Evolutionary conservation across 2,797 vertebrate genomes (phyloP), one percentile per base, ranked within the genome.

Genomic region (Sitta carolinensis): DNA sequence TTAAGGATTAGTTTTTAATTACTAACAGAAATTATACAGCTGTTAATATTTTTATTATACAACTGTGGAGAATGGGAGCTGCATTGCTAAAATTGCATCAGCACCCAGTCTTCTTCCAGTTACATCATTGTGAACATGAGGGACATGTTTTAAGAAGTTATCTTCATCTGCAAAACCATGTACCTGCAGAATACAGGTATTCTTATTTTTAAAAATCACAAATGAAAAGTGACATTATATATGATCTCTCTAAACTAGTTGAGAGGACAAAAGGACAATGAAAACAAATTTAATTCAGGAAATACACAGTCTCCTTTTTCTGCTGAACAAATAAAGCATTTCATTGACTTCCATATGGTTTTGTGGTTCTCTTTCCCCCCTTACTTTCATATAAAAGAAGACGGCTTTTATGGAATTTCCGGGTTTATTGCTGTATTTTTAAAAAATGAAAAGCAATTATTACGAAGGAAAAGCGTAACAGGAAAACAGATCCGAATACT

Each of bases 261-360:
- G 36, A 36, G 36, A 36, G 64, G 16, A n/a, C 64, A 86, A 69
- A 93, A 87, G 43, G 51, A 84, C 75, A 91, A 83, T 64, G 61
- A 87, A 93, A 95, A 89, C 58, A 90, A 90, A 84, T 93, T 95
- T 83, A 55, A 83, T 94, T 94, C 85, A 87, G 92, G 83, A 93
- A 93, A 87, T 84, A 63, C 34, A 67, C 2, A 42, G 30, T 59
- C 40, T 8, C 19, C 8, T 80, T 80, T 52, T 75, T 81, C 79
- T 58, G 15, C 48, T 66, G 83, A 93, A 90, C 68, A 95, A 96
- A 94, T 94, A 95, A 90, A 95, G 30, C 40, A 90, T 80, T 95
- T 91, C 72, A 94, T 78, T 96, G 86, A 87, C 78, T 81, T 96
- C 84, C 92, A 89, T 91, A 81, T 93, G 93, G 72, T 66, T 92